Percentiles rank a stretch among this genome's conserved stretches.
These are phyloP conservation scores for Eulemur rubriventer DNA, from an alignment of 2,797 vertebrate species.

Conservation along the genomic window DNA sequence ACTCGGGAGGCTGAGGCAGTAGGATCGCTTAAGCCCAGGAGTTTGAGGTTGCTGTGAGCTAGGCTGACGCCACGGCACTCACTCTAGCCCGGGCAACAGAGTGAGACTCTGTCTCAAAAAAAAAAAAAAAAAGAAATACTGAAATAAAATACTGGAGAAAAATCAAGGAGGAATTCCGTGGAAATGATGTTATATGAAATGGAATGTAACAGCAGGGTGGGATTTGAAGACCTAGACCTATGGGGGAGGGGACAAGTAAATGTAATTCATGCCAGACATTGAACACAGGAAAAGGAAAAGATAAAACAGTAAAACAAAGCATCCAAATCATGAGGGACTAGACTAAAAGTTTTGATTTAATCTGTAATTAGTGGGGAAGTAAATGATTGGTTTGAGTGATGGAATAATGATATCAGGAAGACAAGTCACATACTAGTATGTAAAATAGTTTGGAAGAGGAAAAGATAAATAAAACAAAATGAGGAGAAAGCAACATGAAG, in stretches of 20 bases:
- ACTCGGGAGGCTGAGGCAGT: too few species aligned
- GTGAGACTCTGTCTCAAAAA: too few species aligned
- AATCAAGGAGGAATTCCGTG: not conserved
- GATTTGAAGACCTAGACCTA: not conserved
- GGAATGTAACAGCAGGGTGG: not conserved
- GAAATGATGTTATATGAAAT: not conserved
- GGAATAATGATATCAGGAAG: not conserved
- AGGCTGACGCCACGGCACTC: too few species aligned
- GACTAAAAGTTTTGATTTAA: not conserved
- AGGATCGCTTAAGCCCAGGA: too few species aligned
- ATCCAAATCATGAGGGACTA: not conserved
- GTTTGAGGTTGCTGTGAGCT: too few species aligned
- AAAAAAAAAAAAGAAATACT: too few species aligned
- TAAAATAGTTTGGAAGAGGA: not conserved
- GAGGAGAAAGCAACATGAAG: not conserved
- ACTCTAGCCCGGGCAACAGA: too few species aligned
- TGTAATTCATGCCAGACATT: not conserved
- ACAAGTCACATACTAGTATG: not conserved
- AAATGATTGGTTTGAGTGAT: not conserved
- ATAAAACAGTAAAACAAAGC: not conserved
- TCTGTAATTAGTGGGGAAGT: not conserved
- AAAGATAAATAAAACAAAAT: not conserved
- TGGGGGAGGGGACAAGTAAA: not conserved
- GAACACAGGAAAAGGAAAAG: not conserved
- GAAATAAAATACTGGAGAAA: not conserved